Evolutionary conservation across 2,888 invertebrate genomes (phyloP).

Genomic region (Xylota segnis): DNA sequence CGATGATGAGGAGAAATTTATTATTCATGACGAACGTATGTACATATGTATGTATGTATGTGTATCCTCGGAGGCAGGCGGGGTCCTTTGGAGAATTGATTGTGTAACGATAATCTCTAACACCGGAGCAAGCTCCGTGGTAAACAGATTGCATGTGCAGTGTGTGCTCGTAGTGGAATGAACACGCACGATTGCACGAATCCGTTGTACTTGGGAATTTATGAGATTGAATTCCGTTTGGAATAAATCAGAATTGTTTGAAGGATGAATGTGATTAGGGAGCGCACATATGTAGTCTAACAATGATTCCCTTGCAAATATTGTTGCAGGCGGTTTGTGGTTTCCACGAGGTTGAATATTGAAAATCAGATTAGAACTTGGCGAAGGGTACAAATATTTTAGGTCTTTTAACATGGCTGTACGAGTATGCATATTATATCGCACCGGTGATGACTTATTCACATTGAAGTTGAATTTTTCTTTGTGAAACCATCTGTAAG

Average conservation of each 20-base stretch:
- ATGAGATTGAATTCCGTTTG: conserved; percentile 79
- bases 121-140: conserved; percentile 53
- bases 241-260: conserved; percentile 79
- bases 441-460: no score
- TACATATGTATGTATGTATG: no score
- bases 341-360: conserved; percentile 7
- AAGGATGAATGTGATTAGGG: conserved; percentile 59
- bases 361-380: neutral
- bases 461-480: no score
- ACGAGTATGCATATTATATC: neutral
- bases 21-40: conserved; percentile 61
- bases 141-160: conserved; percentile 59
- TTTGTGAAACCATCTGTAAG: no score
- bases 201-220: conserved; percentile 76
- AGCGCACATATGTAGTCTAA: neutral
- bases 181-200: conserved; percentile 73
- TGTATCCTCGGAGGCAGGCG: conserved; percentile 26
- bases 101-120: conserved; percentile 76
- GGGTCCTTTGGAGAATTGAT: conserved; percentile 61
- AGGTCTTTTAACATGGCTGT: neutral
- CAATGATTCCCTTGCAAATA: conserved; percentile 19
- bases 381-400: neutral
- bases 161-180: conserved; percentile 10
- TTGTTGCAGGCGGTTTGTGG: conserved; percentile 10
- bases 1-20: conserved; percentile 70